Evolutionary conservation across 2,113 vertebrate genomes (phyloP), one percentile per base, ranked within the genome.

Genomic region (Romanogobio albipinnatus): DNA sequence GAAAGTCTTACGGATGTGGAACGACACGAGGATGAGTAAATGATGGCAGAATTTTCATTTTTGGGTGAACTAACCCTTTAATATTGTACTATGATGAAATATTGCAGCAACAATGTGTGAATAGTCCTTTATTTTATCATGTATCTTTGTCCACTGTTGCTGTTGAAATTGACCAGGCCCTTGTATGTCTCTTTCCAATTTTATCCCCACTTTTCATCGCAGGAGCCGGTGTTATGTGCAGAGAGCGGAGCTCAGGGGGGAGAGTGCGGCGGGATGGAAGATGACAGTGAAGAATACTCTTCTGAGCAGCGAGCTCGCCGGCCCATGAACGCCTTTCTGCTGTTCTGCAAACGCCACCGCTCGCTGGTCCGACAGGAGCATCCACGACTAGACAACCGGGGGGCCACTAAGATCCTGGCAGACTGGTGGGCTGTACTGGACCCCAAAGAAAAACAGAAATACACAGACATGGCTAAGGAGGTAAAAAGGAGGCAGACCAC

Each of bases 391-490:
- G 98, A 99, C 94, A 99, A 99, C 91, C 96, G 98, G 36, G 98
- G 98, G 85, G 98, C 98, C 90, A 99, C 98, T 84, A 99, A 99
- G 93, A 99, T 99, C 90, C 91, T 99, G 93, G 98, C 98, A 2
- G 98, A 99, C 90, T 99, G 98, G 98, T 99, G 98, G 98, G 97
- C 97, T 19, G 96, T 98, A 93, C 94, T 99, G 87, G 98, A 99
- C 86, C 97, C 98, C 90, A 97, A 96, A 88, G 98, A 99, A 93
- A 99, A 99, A 90, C 98, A 99, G 93, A 99, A 99, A 90, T 99
- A 99, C 90, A 99, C 97, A 39, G 98, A 99, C 94, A 99, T 99
- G 98, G 98, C 98, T 87, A 99, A 99, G 95, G 98, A 99, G 97
- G 98, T 99, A 92, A 87, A 82, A 24, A 62, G 1, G 73, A 75